Evolutionary conservation across 2,113 vertebrate species (phyloP).

Genomic region (Pipra filicauda): DNA sequence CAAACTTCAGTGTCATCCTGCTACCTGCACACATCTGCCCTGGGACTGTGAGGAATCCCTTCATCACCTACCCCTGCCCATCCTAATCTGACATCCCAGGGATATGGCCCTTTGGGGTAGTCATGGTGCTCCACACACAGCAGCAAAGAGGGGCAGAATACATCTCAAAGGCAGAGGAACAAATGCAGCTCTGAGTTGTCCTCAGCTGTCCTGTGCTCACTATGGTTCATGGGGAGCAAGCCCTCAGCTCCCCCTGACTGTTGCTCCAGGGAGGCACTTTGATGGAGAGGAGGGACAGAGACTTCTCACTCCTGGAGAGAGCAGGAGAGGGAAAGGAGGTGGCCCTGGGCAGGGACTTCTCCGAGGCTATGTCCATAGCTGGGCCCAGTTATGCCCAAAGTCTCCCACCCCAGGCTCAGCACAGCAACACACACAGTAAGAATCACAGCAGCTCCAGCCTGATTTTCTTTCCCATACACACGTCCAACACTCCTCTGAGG

Average conservation of each 20-base stretch:
- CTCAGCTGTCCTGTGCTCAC: neutral
- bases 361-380: neutral
- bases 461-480: neutral
- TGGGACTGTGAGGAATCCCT: neutral
- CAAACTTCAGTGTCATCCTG: neutral
- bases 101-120: neutral
- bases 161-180: neutral
- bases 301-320: neutral
- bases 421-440: rapidly evolving
- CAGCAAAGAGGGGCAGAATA: neutral
- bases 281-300: neutral
- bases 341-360: neutral
- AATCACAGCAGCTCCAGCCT: neutral
- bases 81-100: too few species aligned
- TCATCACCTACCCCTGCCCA: neutral
- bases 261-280: neutral
- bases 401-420: neutral
- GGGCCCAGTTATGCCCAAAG: neutral
- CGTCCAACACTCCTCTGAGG: neutral
- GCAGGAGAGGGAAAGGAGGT: neutral
- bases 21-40: neutral
- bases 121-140: neutral
- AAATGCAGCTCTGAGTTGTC: neutral
- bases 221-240: neutral
- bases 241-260: neutral